phyloP scores from a whole-genome alignment of 2,797 vertebrate genomes.

The Microctenopoma stevenorrisi region DNA sequence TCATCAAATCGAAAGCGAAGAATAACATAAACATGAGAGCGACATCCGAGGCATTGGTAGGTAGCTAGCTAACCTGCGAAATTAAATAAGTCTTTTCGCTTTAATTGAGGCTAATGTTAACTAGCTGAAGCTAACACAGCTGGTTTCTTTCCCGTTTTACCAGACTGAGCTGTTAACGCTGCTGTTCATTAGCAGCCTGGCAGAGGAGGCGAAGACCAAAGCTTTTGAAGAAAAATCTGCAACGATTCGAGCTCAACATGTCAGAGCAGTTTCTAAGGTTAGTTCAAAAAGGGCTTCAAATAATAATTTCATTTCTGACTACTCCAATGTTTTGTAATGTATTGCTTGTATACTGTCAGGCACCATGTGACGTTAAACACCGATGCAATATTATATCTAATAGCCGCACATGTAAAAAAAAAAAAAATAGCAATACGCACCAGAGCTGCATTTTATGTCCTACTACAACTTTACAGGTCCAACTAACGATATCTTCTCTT shows the following conservation, averaged over 20 bases:
- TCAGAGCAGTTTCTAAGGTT: slow-evolving; percentile 84
- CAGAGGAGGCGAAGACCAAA: slow-evolving; percentile 88
- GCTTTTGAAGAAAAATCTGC: slow-evolving; percentile 88
- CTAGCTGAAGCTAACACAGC: not conserved
- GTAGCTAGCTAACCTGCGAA: not conserved
- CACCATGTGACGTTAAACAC: too few relatives aligned
- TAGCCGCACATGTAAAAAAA: not conserved
- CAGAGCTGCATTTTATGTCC: not conserved
- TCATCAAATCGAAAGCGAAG: slow-evolving; percentile 61
- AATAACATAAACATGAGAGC: slow-evolving; percentile 46
- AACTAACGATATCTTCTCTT: too few relatives aligned
- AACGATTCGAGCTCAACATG: slow-evolving; percentile 86
- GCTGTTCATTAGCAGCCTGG: slow-evolving; percentile 88
- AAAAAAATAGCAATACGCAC: not conserved
- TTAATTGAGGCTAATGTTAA: not conserved
- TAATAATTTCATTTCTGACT: too few relatives aligned
- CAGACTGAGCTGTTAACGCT: slow-evolving; percentile 91
- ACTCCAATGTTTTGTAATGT: not conserved
- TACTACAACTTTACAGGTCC: too few relatives aligned
- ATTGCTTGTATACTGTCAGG: not conserved
- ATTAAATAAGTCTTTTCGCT: not conserved
- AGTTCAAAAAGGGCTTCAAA: not conserved
- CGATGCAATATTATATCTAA: not conserved
- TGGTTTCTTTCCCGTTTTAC: slow-evolving; percentile 11
- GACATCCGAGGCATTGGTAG: slow-evolving; percentile 75